A percentile compares a stretch with the other conserved stretches of the same genome.
Evolutionary conservation across 2,797 vertebrate genomes (phyloP).

Genomic region (Phataginus tricuspis): DNA sequence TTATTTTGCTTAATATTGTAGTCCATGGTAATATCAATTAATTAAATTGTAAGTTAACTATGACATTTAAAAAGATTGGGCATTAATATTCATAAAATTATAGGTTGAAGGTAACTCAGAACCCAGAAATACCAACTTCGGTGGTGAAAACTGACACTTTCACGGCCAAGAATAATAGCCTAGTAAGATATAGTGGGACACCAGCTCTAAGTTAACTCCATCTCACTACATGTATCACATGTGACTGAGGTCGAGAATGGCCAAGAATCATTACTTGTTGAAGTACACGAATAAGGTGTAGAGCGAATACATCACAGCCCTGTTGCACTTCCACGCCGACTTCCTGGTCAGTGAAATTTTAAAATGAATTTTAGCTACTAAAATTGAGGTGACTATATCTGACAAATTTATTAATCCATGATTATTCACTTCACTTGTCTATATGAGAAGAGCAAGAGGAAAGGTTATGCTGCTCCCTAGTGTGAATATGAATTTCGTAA

Average conservation of each 20-base stretch:
- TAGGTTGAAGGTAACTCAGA: not conserved
- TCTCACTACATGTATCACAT: not conserved
- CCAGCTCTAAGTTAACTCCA: not conserved
- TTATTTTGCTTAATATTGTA: conserved; percentile 10
- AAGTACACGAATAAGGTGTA: not conserved
- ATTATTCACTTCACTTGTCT: not conserved
- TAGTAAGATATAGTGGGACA: not conserved
- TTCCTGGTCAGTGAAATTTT: not conserved
- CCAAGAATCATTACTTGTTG: not conserved
- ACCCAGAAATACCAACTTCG: not conserved
- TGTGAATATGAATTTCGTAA: conserved; percentile 61
- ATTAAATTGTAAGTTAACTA: not conserved
- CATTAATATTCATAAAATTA: not conserved
- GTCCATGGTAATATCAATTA: not conserved
- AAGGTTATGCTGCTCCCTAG: conserved; percentile 70
- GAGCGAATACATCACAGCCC: not conserved
- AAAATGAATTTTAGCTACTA: conserved; percentile 23
- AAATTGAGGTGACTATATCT: not conserved
- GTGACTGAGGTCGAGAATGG: not conserved
- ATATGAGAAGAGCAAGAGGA: conserved; percentile 24
- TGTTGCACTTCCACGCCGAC: not conserved
- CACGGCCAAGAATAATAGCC: not conserved
- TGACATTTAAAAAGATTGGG: not conserved
- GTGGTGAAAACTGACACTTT: not conserved
- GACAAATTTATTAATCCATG: conserved; percentile 17